Base-by-base conservation (phyloP, 2,113 vertebrate genomes). In the Scopus umbretta region DNA sequence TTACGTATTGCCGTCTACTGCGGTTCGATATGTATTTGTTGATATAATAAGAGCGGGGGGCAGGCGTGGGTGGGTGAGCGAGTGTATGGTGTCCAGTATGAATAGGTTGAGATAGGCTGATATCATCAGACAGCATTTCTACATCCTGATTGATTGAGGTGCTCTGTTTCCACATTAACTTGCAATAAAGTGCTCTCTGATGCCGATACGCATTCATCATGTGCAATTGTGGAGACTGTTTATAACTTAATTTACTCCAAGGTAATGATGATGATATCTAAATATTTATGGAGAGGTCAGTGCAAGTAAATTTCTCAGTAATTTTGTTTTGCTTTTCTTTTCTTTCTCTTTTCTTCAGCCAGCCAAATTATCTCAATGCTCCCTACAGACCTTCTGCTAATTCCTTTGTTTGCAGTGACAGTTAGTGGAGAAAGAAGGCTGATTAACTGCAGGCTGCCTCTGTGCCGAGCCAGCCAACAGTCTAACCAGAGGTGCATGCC, bases 211-310 rank as follows among this genome's bases (percentile, higher is more conserved):
- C 97, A 96, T 97, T 97, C 91, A 95, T 97, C 97, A 97, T 88
- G 92, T 71, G 90, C 96, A 93, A 92, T 95, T 96, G 93, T 95
- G 95, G 95, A 94, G 96, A 93, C 95, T 94, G 96, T 95, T 97
- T 97, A 97, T 97, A 97, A 97, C 96, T 97, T 97, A 97, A 97
- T 97, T 97, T 97, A 95, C 96, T 96, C 93, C 79, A 21, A 91
- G 94, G 96, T 97, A 96, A 97, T 97, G 96, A 96, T 96, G 97
- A 97, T 97, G 92, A 93, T 97, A 96, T 97, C 97, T 97, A 97
- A 97, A 97, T 96, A 97, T 97, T 97, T 97, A 97, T 97, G 96
- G 97, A 95, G 94, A 94, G 97, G 95, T 97, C 96, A 96, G 96
- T n/a, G 65, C 90, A 87, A 96, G 95, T 95, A 94, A 97, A 97